Base-by-base conservation (phyloP, 2,888 invertebrate species). In the Apamea anceps region DNA sequence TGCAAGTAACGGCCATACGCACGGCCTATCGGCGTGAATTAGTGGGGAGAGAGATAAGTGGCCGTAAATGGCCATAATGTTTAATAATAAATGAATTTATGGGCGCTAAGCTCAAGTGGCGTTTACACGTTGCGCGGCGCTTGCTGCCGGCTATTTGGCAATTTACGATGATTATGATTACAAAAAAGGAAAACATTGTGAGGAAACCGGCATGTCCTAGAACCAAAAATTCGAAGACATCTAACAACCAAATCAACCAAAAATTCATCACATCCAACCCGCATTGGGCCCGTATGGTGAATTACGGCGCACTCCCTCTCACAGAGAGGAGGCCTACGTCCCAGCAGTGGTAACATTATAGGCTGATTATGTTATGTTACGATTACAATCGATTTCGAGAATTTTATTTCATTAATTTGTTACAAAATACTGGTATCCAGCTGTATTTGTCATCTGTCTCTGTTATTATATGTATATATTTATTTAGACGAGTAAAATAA, bases 1-100 rank as follows among this genome's bases (percentile, higher is more conserved):
- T 88, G 89, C 89, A 92, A 91, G 91, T 93, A 91, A 91, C 84
- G 86, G 86, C 85, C 83, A 79, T 81, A 88, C 88, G 82, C 85
- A 88, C 84, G 54, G 77, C 86, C 85, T 83, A 89, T 87, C 76
- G 84, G 73, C 70, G 37, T 84, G 75, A 89, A 85, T 88, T 88
- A 85, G 84, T 73, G 54, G 76, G 75, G 74, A 51, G 75, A 45
- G 77, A 78, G 80, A 87, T 87, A 87, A 87, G 83, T 85, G 80
- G 79, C 84, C 71, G 70, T 86, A 87, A 87, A 85, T 81, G 85
- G 84, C 68, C 85, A 48, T 80, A 82, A 79, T 88, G 73, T 80
- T 88, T 85, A 88, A 87, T 87, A 88, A 88, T 87, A 85, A 82
- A 87, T 88, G 71, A 78, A 79, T 77, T 79, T 85, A 86, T 85